Evolutionary conservation across 1,140 invertebrate species (phyloP), one percentile per base, ranked within the genome.

Genomic region (Anoplophora glabripennis): DNA sequence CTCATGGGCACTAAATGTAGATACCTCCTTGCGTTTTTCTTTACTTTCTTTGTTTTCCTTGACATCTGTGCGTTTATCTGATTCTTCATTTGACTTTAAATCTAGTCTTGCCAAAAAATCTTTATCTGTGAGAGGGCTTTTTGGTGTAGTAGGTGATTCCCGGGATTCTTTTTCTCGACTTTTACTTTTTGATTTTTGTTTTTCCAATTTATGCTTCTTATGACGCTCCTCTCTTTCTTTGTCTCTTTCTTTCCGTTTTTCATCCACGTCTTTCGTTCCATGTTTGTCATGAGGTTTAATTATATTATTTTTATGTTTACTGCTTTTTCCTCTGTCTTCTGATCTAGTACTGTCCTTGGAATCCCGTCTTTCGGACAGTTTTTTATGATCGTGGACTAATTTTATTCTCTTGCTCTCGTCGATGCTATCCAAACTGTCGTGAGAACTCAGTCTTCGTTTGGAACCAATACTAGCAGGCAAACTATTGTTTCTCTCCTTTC

Each of bases 401-500:
- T 88, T 90, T 62, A 83, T 80, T 55, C 87, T 86, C 67, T 92
- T 92, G 1, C 70, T 56, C 63, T 91, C 89, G 35, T 82, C 81
- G 1, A 77, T 55, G 36, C 79, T 80, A 41, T 86, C 84, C 36
- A 83, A 70, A 68, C 79, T 83, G 58, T 92, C 90, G 68, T 91
- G 88, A 1, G 87, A 89, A 45, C 89, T 90, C 56, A 89, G 82
- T 48, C 89, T 81, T 40, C 90, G 79, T 73, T 92, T 91, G 33
- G 83, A 79, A 0, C 83, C 80, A 34, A 77, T 70, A 37, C 84
- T 81, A 1, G 84, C 83, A 0, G 87, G 86, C 42, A 86, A 79
- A 72, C 82, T 86, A 49, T 81, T 83, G 70, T 80, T 81, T 28
- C 81, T 76, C 64, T 83, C 81, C 73, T 82, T 82, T 37, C 80